Evolutionary conservation across 2,888 invertebrate species (phyloP), one percentile per base, ranked within the genome.

Genomic region (Nymphalis c-album): DNA sequence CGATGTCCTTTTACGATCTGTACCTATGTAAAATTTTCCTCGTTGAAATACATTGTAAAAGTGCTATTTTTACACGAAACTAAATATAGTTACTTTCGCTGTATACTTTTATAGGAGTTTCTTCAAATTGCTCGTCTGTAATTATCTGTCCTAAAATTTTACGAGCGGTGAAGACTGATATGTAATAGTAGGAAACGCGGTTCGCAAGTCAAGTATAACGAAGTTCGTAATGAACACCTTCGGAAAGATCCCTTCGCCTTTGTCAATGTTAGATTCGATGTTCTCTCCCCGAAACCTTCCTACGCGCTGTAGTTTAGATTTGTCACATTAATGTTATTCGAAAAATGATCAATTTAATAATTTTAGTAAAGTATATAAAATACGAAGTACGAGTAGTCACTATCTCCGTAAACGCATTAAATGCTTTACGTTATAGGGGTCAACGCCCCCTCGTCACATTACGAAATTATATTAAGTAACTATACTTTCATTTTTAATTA

Each of bases 111-210:
- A 79, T 84, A 82, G 84, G 79, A 85, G 85, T 85, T 85, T 85
- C 85, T 88, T 87, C 86, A 83, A 83, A 85, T 84, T 80, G 86
- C 87, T 89, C 85, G 85, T 85, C 85, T 83, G 81, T 83, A 83
- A 81, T 83, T 84, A 82, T 87, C 85, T 86, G 84, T 87, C 86
- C 82, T 81, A 85, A 86, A 85, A 83, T 82, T 87, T 86, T 86
- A 84, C 87, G 90, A 90, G 91, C 91, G 84, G 86, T 86, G 89
- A 92, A 92, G 92, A 92, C 92, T 92, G 92, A 92, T 90, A 89
- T 85, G 85, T 87, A 83, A 89, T 84, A 81, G 82, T 90, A 88
- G 85, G 86, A 80, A 79, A 83, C 83, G 84, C 83, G 88, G 87
- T 86, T 85, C 85, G 85, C 87, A 85, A 83, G 85, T 81, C 82